Conservation (phyloP, 1,140 invertebrate species). For the Tribolium madens region DNA sequence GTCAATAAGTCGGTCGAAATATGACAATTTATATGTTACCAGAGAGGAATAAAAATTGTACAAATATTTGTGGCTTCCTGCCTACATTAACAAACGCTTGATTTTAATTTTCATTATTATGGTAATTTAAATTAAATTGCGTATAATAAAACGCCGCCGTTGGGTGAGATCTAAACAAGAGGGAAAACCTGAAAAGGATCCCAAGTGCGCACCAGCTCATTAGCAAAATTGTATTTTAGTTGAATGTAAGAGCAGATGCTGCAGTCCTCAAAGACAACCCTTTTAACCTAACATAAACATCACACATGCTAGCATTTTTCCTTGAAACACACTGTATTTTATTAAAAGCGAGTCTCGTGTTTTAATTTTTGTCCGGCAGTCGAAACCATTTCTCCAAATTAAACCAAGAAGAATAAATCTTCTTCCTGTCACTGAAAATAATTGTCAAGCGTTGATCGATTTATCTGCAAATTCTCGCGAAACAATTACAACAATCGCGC, state of each 20-base stretch:
- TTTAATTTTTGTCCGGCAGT: too few relatives aligned
- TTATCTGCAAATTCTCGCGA: too few relatives aligned
- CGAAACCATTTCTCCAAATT: too few relatives aligned
- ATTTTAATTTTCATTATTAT: slow-evolving; percentile 44
- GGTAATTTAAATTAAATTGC: slow-evolving; percentile 41
- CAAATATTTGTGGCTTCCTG: slow-evolving; percentile 14
- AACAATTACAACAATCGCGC: neutral
- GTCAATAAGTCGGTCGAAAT: slow-evolving; percentile 3
- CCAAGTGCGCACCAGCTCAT: slow-evolving; percentile 43
- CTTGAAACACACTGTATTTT: too few relatives aligned
- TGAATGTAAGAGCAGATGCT: slow-evolving; percentile 43
- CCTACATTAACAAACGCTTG: slow-evolving; percentile 14
- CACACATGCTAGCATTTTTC: too few relatives aligned
- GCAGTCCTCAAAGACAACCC: neutral
- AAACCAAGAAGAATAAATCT: too few relatives aligned
- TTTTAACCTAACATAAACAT: neutral
- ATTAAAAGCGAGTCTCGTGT: too few relatives aligned
- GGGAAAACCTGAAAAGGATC: slow-evolving; percentile 38
- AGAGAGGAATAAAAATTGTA: slow-evolving; percentile 4
- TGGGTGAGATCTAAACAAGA: slow-evolving; percentile 30
- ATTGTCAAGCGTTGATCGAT: too few relatives aligned
- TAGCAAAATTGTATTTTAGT: slow-evolving; percentile 47
- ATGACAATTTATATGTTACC: slow-evolving; percentile 11
- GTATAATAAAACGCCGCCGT: slow-evolving; percentile 32
- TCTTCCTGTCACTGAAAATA: too few relatives aligned